Percentiles rank a stretch among this genome's conserved stretches.
phyloP scores from a whole-genome alignment of 2,113 vertebrate species.

The Nothobranchius furzeri region DNA sequence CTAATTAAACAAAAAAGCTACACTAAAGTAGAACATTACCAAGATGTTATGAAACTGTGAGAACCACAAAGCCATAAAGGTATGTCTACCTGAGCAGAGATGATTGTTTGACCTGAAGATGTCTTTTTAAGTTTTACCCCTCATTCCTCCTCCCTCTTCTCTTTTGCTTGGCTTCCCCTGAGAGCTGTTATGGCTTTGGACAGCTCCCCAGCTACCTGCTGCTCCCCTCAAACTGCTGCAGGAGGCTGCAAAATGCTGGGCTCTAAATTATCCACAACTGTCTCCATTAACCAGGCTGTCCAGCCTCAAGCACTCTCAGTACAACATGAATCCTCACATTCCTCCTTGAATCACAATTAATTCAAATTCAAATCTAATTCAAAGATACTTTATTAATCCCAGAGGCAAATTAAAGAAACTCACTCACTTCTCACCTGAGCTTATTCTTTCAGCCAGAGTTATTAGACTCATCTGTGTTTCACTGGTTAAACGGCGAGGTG shows the following conservation, averaged over 20 bases:
- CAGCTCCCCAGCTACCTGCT: conserved; percentile 73
- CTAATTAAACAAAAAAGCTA: no score
- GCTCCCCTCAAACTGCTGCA: conserved; percentile 57
- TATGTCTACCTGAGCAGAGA: conserved; percentile 40
- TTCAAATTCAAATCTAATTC: no score
- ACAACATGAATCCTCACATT: no score
- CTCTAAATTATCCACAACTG: conserved; percentile 10
- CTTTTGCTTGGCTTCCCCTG: conserved; percentile 70
- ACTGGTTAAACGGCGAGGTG: no score
- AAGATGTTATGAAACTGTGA: conserved; percentile 16
- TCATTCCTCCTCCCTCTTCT: conserved; percentile 32
- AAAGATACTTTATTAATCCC: no score
- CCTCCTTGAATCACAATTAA: no score
- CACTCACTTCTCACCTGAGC: neutral
- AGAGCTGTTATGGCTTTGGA: conserved; percentile 67
- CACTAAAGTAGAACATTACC: no score
- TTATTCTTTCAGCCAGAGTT: neutral
- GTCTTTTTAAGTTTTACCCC: conserved; percentile 20
- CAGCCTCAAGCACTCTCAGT: conserved; percentile 7
- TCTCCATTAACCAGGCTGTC: conserved; percentile 12
- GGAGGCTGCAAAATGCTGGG: conserved; percentile 29
- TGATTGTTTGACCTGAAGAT: conserved; percentile 26
- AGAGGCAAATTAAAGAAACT: neutral
- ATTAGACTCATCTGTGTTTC: no score
- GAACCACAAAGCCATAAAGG: conserved; percentile 33